A percentile compares a stretch with the other conserved stretches of the same genome.
phyloP scores from a whole-genome alignment of 1,140 invertebrate species.

The Drosophila nannoptera region DNA sequence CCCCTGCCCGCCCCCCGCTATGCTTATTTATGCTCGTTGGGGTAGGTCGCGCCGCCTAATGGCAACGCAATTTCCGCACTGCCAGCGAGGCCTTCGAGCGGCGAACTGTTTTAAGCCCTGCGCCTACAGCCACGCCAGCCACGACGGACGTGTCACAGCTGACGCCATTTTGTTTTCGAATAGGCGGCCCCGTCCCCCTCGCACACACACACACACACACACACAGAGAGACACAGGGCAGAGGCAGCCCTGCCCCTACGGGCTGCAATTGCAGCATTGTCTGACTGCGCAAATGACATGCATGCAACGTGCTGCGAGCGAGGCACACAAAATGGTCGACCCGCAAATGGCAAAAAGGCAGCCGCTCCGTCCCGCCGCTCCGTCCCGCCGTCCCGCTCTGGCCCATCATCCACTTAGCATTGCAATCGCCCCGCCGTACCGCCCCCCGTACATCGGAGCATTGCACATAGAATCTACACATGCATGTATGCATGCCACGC shows the following conservation, averaged over 20 bases:
- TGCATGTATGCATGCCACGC: constrained; percentile 2
- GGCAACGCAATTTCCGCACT: constrained; percentile 69
- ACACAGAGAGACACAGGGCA: too few relatives aligned
- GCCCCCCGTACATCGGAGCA: background rate
- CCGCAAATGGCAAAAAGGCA: constrained; percentile 66
- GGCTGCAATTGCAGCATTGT: constrained; percentile 55
- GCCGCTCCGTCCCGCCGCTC: background rate
- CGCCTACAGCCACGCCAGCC: constrained; percentile 44
- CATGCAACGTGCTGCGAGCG: constrained; percentile 57
- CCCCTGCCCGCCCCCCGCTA: background rate
- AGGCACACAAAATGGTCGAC: constrained; percentile 64
- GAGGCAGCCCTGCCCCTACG: constrained; percentile 5
- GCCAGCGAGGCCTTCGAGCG: background rate
- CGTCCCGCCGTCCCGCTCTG: background rate
- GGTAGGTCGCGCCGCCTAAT: constrained; percentile 66
- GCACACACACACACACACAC: too few relatives aligned
- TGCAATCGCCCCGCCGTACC: background rate
- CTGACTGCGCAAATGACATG: constrained; percentile 73
- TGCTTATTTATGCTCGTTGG: constrained; percentile 37
- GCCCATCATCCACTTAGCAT: too few relatives aligned
- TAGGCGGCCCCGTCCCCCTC: constrained; percentile 36
- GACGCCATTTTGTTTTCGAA: constrained; percentile 65
- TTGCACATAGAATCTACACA: constrained; percentile 3
- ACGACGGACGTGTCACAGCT: constrained; percentile 9
- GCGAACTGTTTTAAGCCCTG: constrained; percentile 21